phyloP scores from a whole-genome alignment of 2,888 invertebrate genomes.

The Pristionchus japonicus region DNA sequence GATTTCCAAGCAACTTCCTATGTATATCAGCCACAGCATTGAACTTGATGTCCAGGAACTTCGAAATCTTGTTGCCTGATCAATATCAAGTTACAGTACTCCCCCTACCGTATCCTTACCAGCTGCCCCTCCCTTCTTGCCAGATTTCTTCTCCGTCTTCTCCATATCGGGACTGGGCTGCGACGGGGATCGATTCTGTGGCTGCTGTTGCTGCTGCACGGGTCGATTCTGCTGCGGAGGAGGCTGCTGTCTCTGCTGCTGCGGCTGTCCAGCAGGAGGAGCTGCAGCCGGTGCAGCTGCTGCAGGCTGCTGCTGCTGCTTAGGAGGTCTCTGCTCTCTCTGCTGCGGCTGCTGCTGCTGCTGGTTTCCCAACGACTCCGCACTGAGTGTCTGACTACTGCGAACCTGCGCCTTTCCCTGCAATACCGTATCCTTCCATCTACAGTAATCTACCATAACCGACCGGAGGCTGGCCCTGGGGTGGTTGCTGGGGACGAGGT shows the following conservation, averaged over 20 bases:
- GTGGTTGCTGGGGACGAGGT: background rate
- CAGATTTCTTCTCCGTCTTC: constrained; percentile 29
- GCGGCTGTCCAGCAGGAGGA: background rate
- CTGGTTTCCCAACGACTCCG: background rate
- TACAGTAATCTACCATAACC: background rate
- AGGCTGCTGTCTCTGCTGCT: background rate
- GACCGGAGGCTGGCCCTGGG: background rate
- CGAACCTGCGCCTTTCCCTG: background rate
- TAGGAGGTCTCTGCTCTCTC: too few species aligned
- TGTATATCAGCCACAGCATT: background rate
- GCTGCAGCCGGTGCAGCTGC: background rate
- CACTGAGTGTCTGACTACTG: constrained; percentile 8
- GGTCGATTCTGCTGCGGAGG: background rate
- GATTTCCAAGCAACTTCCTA: background rate
- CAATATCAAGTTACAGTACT: background rate
- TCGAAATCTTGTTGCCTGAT: constrained; percentile 26
- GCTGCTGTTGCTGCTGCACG: background rate
- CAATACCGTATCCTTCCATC: background rate
- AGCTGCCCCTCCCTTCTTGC: background rate
- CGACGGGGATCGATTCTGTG: background rate
- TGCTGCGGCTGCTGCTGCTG: background rate
- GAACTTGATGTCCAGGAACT: constrained; percentile 2
- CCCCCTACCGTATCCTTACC: background rate
- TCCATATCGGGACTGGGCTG: constrained; percentile 15
- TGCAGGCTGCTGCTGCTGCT: too few species aligned